Evolutionary conservation across 1,140 invertebrate genomes (phyloP), one percentile per base, ranked within the genome.

Genomic region (Drosophila insularis): DNA sequence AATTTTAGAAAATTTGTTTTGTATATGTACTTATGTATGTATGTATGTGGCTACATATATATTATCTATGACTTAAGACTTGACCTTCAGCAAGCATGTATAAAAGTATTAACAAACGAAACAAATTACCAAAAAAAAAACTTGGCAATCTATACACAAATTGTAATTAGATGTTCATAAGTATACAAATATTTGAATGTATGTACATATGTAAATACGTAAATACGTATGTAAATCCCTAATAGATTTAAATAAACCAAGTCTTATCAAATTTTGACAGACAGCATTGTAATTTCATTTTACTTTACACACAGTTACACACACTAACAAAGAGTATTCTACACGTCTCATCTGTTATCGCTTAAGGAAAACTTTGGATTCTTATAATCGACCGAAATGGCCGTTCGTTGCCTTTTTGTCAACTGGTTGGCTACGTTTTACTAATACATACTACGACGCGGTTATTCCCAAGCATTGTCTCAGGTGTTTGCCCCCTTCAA

Each of bases 381-480:
- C 59, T 67, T 61, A 53, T 35, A 35, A 35, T 11, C 61, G 60
- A 23, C 53, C 46, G n/a, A 40, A 19, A 7, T 5, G 43, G 19
- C 58, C 70, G 64, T 63, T 59, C 73, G 60, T 75, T 75, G 64
- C 32, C 73, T 75, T 80, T 50, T 74, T 81, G 78, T 78, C 74
- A 80, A 78, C 78, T 74, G 73, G 46, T 78, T 81, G 67, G 5
- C 31, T 31, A 40, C 54, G 63, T 46, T 85, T 55, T 58, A 75
- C 66, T 78, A 81, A 86, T 85, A 71, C 81, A 76, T 69, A 78
- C 86, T 86, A 69, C 74, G 67, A 67, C 65, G 68, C 66, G 82
- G 71, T 71, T 50, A 78, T 81, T 86, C 78, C 71, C 74, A 67
- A 70, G 70, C 71, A 71, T 74, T 53, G 70, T 56, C 82, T 86